Percentiles rank a stretch among this genome's conserved stretches.
phyloP scores from a whole-genome alignment of 2,797 vertebrate species.

The Calcarius lapponicus region DNA sequence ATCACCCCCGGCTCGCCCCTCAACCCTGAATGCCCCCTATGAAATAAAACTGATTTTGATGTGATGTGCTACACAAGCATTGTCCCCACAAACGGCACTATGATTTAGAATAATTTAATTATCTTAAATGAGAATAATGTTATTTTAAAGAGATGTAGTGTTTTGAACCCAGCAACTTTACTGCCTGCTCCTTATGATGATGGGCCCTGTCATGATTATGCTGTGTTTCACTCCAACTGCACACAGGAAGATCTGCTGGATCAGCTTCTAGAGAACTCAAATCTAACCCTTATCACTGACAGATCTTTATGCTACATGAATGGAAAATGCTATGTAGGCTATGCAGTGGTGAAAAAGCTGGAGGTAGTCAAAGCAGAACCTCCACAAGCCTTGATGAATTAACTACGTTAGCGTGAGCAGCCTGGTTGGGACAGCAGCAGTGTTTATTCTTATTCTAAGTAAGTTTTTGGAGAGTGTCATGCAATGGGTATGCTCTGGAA shows the following conservation, averaged over 20 bases:
- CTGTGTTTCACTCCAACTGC: background rate
- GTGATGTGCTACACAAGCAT: background rate
- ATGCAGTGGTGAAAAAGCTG: background rate
- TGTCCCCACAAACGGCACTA: accelerated
- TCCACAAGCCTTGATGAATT: background rate
- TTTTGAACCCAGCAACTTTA: background rate
- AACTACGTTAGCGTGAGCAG: background rate
- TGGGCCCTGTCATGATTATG: accelerated
- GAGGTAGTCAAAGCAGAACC: background rate
- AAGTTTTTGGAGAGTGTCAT: background rate
- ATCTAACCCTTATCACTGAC: background rate
- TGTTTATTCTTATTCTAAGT: background rate
- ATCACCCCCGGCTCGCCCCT: background rate
- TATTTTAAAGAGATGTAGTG: background rate
- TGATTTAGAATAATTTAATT: background rate
- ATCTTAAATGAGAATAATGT: background rate
- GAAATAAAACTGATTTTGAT: background rate
- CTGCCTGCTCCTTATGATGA: background rate
- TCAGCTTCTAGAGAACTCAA: background rate
- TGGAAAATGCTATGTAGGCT: background rate
- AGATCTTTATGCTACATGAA: background rate
- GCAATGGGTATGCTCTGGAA: background rate
- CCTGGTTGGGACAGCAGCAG: background rate
- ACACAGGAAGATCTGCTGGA: background rate
- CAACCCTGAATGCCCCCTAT: accelerated